Conservation (phyloP, 2,797 vertebrate genomes). For the Balearica regulorum region DNA sequence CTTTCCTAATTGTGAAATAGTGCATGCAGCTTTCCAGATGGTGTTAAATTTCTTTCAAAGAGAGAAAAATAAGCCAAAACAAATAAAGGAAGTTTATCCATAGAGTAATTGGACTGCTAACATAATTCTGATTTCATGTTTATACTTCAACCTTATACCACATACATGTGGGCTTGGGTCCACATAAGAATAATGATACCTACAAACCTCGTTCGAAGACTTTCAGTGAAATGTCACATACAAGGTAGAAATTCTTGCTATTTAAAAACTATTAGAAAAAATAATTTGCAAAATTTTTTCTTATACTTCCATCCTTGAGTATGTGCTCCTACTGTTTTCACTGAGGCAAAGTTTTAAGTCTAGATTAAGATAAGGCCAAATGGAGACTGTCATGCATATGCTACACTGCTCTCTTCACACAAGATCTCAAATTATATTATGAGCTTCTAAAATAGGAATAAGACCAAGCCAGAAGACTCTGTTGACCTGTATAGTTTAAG, state of each 20-base stretch:
- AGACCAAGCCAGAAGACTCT: not conserved
- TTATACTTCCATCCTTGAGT: not conserved
- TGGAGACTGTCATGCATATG: not conserved
- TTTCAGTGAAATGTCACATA: not conserved
- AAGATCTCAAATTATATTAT: not conserved
- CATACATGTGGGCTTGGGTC: not conserved
- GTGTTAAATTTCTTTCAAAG: not conserved
- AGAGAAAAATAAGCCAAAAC: not conserved
- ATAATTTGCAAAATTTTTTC: not conserved
- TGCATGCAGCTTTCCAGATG: not conserved
- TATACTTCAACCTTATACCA: not conserved
- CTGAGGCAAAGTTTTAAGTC: not conserved
- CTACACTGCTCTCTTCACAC: not conserved
- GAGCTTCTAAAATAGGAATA: not conserved
- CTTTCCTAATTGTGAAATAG: not conserved
- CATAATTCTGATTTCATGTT: not conserved
- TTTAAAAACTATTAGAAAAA: not conserved
- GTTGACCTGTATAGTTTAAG: not conserved
- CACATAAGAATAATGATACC: not conserved
- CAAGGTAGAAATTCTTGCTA: not conserved
- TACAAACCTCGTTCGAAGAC: not conserved
- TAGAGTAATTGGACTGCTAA: not conserved
- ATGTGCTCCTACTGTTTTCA: not conserved
- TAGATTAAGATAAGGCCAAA: not conserved
- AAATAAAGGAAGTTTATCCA: not conserved